A percentile compares a stretch with the other conserved stretches of the same genome.
Conservation (phyloP, 2,888 invertebrate species). For the Ophion slaviceki region DNA sequence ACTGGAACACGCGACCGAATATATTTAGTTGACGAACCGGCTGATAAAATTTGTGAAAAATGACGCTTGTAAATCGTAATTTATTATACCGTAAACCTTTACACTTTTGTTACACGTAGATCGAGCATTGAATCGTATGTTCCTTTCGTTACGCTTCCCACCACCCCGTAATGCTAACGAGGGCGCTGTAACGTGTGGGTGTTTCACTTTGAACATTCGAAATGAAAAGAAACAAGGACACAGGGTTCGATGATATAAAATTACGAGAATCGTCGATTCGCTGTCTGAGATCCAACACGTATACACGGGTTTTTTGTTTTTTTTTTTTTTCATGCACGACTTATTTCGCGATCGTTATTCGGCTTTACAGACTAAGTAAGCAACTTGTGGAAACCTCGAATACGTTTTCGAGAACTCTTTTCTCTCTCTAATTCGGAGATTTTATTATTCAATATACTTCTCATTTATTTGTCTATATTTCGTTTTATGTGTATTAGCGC, state of each 20-base stretch:
- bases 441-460: constrained; percentile 5
- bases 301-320: constrained; percentile 1
- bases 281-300: constrained; percentile 29
- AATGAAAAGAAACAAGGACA: background rate
- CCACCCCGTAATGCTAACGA: constrained; percentile 9
- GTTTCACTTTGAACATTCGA: constrained; percentile 8
- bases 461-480: constrained; percentile 3
- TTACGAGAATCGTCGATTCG: constrained; percentile 30
- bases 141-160: constrained; percentile 14
- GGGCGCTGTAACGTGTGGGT: background rate
- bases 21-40: background rate
- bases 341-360: constrained; percentile 9
- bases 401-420: constrained; percentile 28
- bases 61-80: constrained; percentile 47
- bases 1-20: too few species aligned
- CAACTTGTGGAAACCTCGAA: constrained; percentile 6
- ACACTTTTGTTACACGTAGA: constrained; percentile 59
- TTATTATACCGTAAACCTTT: constrained; percentile 60
- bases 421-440: background rate
- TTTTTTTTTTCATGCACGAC: background rate
- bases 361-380: constrained; percentile 18
- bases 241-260: constrained; percentile 32
- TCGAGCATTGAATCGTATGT: constrained; percentile 34
- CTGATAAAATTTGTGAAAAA: background rate
- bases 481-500: background rate